A percentile compares a stretch with the other conserved stretches of the same genome.
Evolutionary conservation across 1,140 invertebrate species (phyloP).

Genomic region (Elymnias hypermnestra): DNA sequence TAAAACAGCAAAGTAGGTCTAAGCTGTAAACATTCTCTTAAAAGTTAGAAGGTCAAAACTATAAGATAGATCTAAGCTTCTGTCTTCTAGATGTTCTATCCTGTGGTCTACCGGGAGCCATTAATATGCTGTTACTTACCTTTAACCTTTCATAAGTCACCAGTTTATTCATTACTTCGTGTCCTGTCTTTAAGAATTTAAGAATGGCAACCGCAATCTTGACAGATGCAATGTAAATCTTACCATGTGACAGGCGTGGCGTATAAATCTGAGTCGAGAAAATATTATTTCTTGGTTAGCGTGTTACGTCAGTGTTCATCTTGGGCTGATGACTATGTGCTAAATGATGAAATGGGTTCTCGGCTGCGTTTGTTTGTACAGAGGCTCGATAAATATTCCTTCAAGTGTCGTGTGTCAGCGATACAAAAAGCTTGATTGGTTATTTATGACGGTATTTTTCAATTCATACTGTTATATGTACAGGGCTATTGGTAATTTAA

Average conservation of each 20-base stretch:
- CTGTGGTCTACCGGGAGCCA: too few relatives aligned
- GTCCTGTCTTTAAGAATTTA: background rate
- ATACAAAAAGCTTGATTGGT: constrained; percentile 6
- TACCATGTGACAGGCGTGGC: constrained; percentile 51
- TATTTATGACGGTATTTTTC: constrained; percentile 1
- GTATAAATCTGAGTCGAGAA: constrained; percentile 54
- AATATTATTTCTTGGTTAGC: constrained; percentile 51
- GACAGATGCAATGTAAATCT: constrained; percentile 62
- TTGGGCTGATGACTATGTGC: constrained; percentile 46
- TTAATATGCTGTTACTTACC: too few relatives aligned
- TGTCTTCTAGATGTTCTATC: too few relatives aligned
- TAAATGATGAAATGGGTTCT: constrained; percentile 64
- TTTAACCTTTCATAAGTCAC: too few relatives aligned
- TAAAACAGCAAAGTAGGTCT: too few relatives aligned
- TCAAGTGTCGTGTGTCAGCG: constrained; percentile 8
- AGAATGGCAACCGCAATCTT: constrained; percentile 4
- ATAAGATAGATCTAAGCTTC: too few relatives aligned
- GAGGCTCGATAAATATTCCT: constrained; percentile 15
- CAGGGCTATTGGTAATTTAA: too few relatives aligned
- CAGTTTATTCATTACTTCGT: background rate
- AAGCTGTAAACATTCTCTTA: too few relatives aligned
- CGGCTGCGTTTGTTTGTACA: constrained; percentile 59
- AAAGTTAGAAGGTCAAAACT: too few relatives aligned
- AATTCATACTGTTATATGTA: too few relatives aligned
- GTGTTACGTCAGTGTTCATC: constrained; percentile 53